These are phyloP conservation scores for Eurois occulta DNA, from an alignment of 2,888 invertebrate genomes.

Conservation along the genomic window DNA sequence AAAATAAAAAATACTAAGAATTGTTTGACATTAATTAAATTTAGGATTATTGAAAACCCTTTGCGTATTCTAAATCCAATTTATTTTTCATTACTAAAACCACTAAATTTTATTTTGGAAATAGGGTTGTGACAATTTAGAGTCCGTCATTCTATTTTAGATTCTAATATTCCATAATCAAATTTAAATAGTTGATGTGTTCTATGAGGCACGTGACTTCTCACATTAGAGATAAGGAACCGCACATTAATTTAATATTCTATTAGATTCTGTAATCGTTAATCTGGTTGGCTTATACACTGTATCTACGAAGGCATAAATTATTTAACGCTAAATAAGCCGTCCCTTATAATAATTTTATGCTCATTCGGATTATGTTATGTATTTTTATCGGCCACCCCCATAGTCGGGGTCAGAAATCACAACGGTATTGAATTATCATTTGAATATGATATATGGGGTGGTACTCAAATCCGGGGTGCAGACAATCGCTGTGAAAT, in stretches of 20 bases:
- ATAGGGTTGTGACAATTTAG: slow-evolving; percentile 58
- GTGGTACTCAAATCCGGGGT: slow-evolving; percentile 82
- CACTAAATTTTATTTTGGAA: slow-evolving; percentile 65
- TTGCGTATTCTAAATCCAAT: slow-evolving; percentile 57
- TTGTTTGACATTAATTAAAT: slow-evolving; percentile 47
- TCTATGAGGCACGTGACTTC: slow-evolving; percentile 82
- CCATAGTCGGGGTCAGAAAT: slow-evolving; percentile 82
- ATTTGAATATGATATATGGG: slow-evolving; percentile 88
- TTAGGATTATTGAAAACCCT: slow-evolving; percentile 49
- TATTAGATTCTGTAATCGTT: slow-evolving; percentile 83
- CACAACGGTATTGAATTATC: slow-evolving; percentile 89
- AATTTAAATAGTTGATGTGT: slow-evolving; percentile 79
- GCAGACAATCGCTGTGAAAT: slow-evolving; percentile 84
- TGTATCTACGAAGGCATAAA: slow-evolving; percentile 84
- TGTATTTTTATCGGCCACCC: slow-evolving; percentile 82
- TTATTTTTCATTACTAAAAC: slow-evolving; percentile 63
- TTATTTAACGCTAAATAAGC: slow-evolving; percentile 82
- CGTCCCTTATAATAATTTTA: slow-evolving; percentile 86
- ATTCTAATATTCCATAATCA: slow-evolving; percentile 78
- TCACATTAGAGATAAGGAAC: slow-evolving; percentile 81
- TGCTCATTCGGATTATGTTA: slow-evolving; percentile 83
- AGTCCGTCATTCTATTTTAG: slow-evolving; percentile 59
- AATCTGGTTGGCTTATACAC: slow-evolving; percentile 76
- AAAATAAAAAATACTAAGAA: slow-evolving; percentile 48
- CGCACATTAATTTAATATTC: slow-evolving; percentile 83